These are phyloP conservation scores for Odocoileus virginianus DNA, from an alignment of 2,113 vertebrate genomes.

Conservation along the genomic window DNA sequence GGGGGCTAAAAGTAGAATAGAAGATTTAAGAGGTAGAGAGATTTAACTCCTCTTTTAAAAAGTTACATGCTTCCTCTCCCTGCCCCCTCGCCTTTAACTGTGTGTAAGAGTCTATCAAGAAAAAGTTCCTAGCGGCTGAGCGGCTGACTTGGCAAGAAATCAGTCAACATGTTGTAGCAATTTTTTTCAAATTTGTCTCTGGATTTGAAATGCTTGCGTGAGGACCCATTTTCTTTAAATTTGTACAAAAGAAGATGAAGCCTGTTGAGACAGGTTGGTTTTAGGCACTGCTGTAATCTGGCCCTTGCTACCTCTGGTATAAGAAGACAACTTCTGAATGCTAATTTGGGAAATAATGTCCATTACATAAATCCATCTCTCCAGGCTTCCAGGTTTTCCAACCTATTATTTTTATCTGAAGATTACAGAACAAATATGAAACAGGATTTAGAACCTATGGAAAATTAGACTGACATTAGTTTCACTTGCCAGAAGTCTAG, in stretches of 20 bases:
- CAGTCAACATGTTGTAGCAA: constrained; percentile 82
- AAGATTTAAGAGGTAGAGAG: background rate
- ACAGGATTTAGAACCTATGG: constrained; percentile 66
- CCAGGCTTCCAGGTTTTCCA: constrained; percentile 56
- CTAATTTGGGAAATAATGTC: constrained; percentile 44
- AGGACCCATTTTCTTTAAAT: constrained; percentile 81
- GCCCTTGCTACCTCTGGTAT: constrained; percentile 70
- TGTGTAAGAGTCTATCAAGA: constrained; percentile 71
- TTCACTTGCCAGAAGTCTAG: constrained; percentile 70
- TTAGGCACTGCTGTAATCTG: constrained; percentile 65
- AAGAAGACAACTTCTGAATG: constrained; percentile 67
- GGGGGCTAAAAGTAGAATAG: background rate
- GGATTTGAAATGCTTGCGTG: constrained; percentile 83
- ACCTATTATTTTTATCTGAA: constrained; percentile 68
- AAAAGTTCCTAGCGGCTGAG: constrained; percentile 73
- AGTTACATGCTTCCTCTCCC: constrained; percentile 61
- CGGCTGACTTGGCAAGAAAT: constrained; percentile 81
- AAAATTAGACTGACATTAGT: constrained; percentile 70
- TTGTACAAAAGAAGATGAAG: constrained; percentile 82
- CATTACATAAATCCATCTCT: constrained; percentile 65
- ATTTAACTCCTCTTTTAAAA: constrained; percentile 74
- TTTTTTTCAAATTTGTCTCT: constrained; percentile 86
- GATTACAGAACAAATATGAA: constrained; percentile 69
- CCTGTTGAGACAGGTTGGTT: constrained; percentile 85
- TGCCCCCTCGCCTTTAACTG: constrained; percentile 47